Base-by-base conservation (phyloP, 2,888 invertebrate genomes). In the Drosophila cyrtoloma region DNA sequence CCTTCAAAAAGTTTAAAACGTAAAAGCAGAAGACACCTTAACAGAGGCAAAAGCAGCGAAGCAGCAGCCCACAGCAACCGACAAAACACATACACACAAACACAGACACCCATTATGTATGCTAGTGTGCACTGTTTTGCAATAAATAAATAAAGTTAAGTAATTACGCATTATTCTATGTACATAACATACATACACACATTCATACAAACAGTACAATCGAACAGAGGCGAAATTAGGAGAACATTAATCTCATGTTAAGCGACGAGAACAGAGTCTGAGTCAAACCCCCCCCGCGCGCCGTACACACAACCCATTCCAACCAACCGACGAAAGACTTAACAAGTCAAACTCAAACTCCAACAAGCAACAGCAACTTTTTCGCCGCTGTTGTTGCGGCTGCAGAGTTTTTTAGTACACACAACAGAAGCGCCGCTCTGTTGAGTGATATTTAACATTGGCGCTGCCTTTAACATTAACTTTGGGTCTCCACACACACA, bases 1-100 rank as follows among this genome's bases (percentile, higher is more conserved):
- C 86, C 86, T 86, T 88, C 86, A 83, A 81, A 85, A 84, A 79
- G 73, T 84, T 82, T 75, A 85, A 84, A 77, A 75, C 77, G 75
- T 73, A 83, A 77, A 66, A 81, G 62, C 73, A 79, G 69, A 82
- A 81, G 71, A 84, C 71, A 70, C 71, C 26, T 47, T 47, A 26
- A 59, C 55, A 64, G 53, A 69, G 35, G 59, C 19, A 55, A 64
- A 66, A 73, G 19, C 55, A 71, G 42, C 32, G 35, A 74, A 65
- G 28, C 55, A 64, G 53, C 62, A 58, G 32, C 51, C 51, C 51
- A 71, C 44, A 70, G 51, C 55, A 58, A 70, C 44, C 22, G 66
- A 50, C 66, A 78, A 71, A 77, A 70, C 39, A 58, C 22, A 35
- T 30, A 52, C 39, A 64, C 30, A 63, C 28, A 60, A 28, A 62